phyloP scores from a whole-genome alignment of 2,113 vertebrate species.

The Antechinus flavipes region DNA sequence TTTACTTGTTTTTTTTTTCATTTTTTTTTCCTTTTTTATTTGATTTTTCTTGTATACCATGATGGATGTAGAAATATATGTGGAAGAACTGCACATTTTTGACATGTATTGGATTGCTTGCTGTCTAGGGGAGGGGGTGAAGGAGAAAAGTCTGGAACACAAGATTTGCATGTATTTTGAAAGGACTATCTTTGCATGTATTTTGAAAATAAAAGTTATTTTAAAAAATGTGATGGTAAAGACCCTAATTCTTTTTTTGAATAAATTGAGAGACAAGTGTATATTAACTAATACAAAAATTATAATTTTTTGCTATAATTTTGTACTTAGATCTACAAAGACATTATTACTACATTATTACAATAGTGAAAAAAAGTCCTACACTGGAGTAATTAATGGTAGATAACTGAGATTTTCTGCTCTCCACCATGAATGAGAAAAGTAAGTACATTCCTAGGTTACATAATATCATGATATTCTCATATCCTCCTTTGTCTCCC shows the following conservation, averaged over 20 bases:
- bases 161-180: too few relatives aligned
- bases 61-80: too few relatives aligned
- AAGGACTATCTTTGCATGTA: too few relatives aligned
- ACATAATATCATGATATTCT: background rate
- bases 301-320: background rate
- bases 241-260: background rate
- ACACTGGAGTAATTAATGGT: background rate
- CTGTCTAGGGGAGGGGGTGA: too few relatives aligned
- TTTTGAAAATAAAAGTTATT: too few relatives aligned
- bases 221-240: background rate
- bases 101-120: too few relatives aligned
- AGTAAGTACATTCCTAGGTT: background rate
- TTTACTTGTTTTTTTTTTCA: too few relatives aligned
- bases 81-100: too few relatives aligned
- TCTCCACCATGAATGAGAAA: background rate
- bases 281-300: background rate
- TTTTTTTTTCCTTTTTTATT: too few relatives aligned
- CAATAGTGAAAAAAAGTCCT: background rate
- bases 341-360: background rate
- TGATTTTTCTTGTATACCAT: too few relatives aligned
- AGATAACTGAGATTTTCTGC: background rate
- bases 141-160: too few relatives aligned
- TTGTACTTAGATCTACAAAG: background rate
- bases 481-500: background rate
- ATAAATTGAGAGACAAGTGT: background rate